Evolutionary conservation across 2,888 invertebrate genomes (phyloP), one percentile per base, ranked within the genome.

Genomic region (Agrochola lychnidis): DNA sequence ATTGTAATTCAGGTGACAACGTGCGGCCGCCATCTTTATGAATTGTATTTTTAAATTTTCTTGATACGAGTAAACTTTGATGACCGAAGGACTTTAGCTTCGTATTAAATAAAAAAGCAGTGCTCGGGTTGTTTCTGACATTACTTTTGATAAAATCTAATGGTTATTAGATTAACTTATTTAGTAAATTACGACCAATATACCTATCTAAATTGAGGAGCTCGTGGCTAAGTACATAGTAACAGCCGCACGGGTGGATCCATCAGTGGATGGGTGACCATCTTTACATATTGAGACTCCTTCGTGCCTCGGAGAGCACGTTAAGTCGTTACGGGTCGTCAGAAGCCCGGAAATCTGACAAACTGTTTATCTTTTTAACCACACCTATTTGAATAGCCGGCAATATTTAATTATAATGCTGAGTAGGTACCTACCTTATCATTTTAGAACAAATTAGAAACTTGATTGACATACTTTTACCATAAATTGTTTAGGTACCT

Each of bases 1-100:
- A 63, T 83, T 83, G 40, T 78, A 78, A 78, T 71, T 83, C 62
- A 40, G 42, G 48, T 67, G 56, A 57, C 70, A 67, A 42, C 42
- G 19, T 25, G 4, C 53, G 25, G 1, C 36, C 22, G 30, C 51
- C 25, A n/a, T 45, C 4, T 57, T 22, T 40, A 36, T 56, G 42
- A 40, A 82, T 61, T n/a, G 16, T 61, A 66, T 45, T 66, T 25
- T 67, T 9, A 30, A 12, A 48, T 9, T 9, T 14, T 30, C 16
- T 67, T 22, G 30, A 14, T 30, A 48, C 9, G 22, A 22, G 7
- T 22, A 14, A 22, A 14, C 14, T 48, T 25, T 53, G 14, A 9
- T 36, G 14, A 36, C 7, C n/a, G 30, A 67, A 67, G 9, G 30
- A 22, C 6, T 30, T 30, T 19, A 25, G 7, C 25, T 48, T 48